Evolutionary conservation across 2,888 invertebrate genomes (phyloP).

Genomic region (Lasioglossum leucozonium): DNA sequence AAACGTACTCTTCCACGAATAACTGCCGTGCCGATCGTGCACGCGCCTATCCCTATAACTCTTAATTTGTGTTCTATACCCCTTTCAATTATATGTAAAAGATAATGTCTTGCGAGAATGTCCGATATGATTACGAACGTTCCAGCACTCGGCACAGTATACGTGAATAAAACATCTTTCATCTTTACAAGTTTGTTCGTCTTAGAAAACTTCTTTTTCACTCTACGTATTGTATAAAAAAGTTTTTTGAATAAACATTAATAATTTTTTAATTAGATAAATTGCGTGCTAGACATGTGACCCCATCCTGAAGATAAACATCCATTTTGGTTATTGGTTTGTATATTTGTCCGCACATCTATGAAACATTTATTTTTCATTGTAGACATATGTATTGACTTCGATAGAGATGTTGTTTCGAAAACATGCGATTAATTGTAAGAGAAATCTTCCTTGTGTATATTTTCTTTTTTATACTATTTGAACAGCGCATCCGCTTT

Average conservation of each 20-base stretch:
- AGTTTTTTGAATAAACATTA: conserved; percentile 52
- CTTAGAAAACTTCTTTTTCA: background rate
- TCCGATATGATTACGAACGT: too few relatives aligned
- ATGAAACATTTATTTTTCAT: conserved; percentile 19
- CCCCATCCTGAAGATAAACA: conserved; percentile 27
- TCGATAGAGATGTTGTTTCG: background rate
- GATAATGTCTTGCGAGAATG: background rate
- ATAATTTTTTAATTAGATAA: conserved; percentile 29
- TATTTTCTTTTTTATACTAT: conserved; percentile 17
- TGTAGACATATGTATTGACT: background rate
- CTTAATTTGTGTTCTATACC: conserved; percentile 34
- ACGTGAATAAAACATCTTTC: background rate
- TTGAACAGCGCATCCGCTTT: conserved; percentile 14
- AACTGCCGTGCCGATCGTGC: too few relatives aligned
- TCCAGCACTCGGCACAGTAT: background rate
- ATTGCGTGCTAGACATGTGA: conserved; percentile 23
- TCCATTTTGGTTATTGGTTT: conserved; percentile 24
- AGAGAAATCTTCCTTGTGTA: conserved; percentile 10
- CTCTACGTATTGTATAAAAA: conserved; percentile 36
- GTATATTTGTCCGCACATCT: conserved; percentile 23
- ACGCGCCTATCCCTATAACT: background rate
- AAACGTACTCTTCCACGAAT: too few relatives aligned
- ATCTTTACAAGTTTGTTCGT: conserved; percentile 2
- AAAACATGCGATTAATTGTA: background rate
- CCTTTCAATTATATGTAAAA: conserved; percentile 17